These are phyloP conservation scores for Gambusia holbrooki DNA, from an alignment of 2,113 vertebrate genomes.

Conservation along the genomic window DNA sequence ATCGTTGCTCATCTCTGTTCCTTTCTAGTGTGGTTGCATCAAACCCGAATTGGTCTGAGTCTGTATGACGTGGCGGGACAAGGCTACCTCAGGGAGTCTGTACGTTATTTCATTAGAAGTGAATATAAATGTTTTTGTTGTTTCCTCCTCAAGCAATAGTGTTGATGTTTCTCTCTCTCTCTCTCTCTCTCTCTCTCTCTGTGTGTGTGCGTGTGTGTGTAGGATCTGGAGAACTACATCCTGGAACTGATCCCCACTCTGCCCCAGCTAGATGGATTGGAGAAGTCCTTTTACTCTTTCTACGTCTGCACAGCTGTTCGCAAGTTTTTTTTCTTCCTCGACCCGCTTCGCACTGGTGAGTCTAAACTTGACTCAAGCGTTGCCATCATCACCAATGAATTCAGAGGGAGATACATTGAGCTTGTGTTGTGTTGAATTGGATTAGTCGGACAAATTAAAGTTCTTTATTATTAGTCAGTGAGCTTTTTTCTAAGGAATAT, in stretches of 20 bases:
- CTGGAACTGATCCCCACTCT: slow-evolving; percentile 97
- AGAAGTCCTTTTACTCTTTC: slow-evolving; percentile 99
- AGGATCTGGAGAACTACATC: slow-evolving; percentile 99
- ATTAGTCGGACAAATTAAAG: too few relatives aligned
- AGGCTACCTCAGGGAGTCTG: slow-evolving; percentile 96
- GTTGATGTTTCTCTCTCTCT: neutral
- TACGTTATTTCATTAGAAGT: slow-evolving; percentile 70
- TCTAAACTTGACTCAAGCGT: neutral
- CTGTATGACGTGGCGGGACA: slow-evolving; percentile 98
- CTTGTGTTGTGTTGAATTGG: neutral
- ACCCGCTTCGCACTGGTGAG: slow-evolving; percentile 94
- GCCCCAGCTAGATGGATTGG: slow-evolving; percentile 94
- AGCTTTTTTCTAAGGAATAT: too few relatives aligned
- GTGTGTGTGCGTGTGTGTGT: slow-evolving; percentile 21
- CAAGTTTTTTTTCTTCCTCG: slow-evolving; percentile 98
- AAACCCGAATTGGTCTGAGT: slow-evolving; percentile 97
- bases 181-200: too few relatives aligned
- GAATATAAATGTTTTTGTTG: neutral
- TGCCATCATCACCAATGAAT: neutral
- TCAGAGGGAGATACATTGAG: neutral
- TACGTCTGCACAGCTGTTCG: slow-evolving; percentile 98
- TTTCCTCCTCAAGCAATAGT: neutral
- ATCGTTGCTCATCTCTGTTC: neutral
- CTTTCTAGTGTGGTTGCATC: slow-evolving; percentile 91
- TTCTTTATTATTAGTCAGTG: too few relatives aligned